Base-by-base conservation (phyloP, 2,113 vertebrate genomes). In the Orycteropus afer region DNA sequence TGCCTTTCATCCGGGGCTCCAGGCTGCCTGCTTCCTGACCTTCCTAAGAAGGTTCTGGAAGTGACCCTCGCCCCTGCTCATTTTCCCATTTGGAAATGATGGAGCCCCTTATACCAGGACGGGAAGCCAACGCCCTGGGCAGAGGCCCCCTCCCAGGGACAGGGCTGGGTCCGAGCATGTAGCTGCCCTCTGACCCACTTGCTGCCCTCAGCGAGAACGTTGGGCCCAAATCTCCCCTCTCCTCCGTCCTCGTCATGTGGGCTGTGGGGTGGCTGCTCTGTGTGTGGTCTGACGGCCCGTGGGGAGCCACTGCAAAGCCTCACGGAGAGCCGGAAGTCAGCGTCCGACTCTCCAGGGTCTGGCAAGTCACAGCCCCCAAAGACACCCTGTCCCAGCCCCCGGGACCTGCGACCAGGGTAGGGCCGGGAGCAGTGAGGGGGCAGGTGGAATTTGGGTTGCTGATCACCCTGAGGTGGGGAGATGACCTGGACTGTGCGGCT, bases 111-210 rank as follows among this genome's bases (percentile, higher is more conserved):
- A 8, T 22, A 4, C 55, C 45, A 32, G 74, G 67, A 65, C 34
- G 12, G 65, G 82, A 42, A 32, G 3, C 61, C 45, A 2, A 12
- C 86, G 79, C 76, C 40, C 37, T 4, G 29, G 22, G 32, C 3
- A 0, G 40, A 84, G 69, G 45, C 11, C 3, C 6, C 51, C 0
- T 7, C 7, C 37, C 0, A 10, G 3, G 18, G 57, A 29, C 40
- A 2, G 6, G 90, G 0, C n/a, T 9, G 32, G 42, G 0, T 25
- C 2, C 1, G 51, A 45, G 42, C 1, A 1, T 8, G 1, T 0
- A 7, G 25, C 42, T 37, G 3, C 25, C 25, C 55, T 29, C 29
- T 17, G 55, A 23, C 78, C 29, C 1, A 12, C 53, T 25, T 0
- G 2, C 63, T 51, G 45, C 47, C 40, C 47, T n/a, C 53, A 11